Base-by-base conservation (phyloP, 2,113 vertebrate genomes). In the Thymallus thymallus region DNA sequence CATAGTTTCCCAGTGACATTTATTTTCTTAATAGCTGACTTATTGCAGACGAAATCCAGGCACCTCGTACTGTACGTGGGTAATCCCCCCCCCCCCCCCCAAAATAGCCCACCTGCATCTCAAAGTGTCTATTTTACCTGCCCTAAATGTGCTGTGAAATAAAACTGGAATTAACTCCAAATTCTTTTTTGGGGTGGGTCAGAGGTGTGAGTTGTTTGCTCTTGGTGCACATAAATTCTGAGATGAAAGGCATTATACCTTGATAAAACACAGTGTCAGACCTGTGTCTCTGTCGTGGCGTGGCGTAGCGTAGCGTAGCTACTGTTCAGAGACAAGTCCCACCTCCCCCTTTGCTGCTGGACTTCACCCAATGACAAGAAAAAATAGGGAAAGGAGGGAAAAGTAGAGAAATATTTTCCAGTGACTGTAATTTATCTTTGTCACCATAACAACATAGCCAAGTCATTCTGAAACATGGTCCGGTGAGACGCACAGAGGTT, bases 371-470 rank as follows among this genome's bases (percentile, higher is more conserved):
- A 51, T 71, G 48, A 30, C 76, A 72, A 79, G 74, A 84, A 83
- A 73, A 87, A 78, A 23, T 77, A 71, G 4, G 23, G n/a, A n/a
- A n/a, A 14, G 65, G 46, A 73, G 73, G 26, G 70, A 71, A 60
- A 23, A 80, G 76, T 22, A 62, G 70, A 74, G 81, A 89, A 90
- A 91, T 89, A 86, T 92, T 91, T 92, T 90, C 87, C 90, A 88
- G 86, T 69, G 71, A 85, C 82, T 82, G 90, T 87, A 91, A 94
- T 94, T 93, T 92, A 92, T 93, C 92, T 92, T 92, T 93, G 92
- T 93, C 91, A 91, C 77, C 77, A 74, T 76, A 72, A 88, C 89
- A 89, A 90, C 91, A 81, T 89, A 89, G 89, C 86, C 86, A 83
- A 90, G 91, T 91, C 88, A 91, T 89, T 92, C 89, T 88, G 89